Evolutionary conservation across 1,140 invertebrate species (phyloP).

Genomic region (Lordiphosa clarofinis): DNA sequence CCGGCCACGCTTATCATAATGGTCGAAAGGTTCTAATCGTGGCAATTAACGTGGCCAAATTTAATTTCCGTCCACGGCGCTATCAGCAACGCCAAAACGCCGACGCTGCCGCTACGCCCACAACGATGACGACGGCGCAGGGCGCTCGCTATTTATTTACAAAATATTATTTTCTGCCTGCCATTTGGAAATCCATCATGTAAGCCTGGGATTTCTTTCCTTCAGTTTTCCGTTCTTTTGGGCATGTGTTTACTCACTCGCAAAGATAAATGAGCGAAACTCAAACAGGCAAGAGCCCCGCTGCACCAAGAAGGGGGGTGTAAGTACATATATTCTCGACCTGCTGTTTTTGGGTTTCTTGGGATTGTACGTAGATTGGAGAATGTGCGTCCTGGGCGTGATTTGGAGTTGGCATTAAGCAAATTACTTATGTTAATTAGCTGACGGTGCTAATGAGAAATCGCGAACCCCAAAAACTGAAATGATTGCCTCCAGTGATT

Average conservation of each 20-base stretch:
- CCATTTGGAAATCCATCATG: constrained; percentile 69
- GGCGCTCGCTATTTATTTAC: constrained; percentile 57
- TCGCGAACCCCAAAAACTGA: constrained; percentile 40
- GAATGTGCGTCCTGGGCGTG: constrained; percentile 43
- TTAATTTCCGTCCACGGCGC: constrained; percentile 70
- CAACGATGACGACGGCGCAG: not conserved
- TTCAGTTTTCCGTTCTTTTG: constrained; percentile 25
- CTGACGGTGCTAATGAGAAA: constrained; percentile 62
- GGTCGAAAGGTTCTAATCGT: constrained; percentile 73
- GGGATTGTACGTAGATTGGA: constrained; percentile 14
- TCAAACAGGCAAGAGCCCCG: not conserved
- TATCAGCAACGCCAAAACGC: constrained; percentile 35
- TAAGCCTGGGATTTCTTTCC: constrained; percentile 55
- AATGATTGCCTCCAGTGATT: constrained; percentile 26
- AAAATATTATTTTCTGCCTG: constrained; percentile 63
- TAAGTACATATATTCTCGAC: constrained; percentile 1
- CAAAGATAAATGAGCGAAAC: constrained; percentile 49
- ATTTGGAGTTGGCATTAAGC: constrained; percentile 45
- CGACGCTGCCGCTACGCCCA: constrained; percentile 15
- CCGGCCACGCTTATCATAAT: constrained; percentile 66
- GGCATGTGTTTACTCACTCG: constrained; percentile 41
- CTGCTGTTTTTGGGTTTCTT: constrained; percentile 6
- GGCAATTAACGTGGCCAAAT: constrained; percentile 75
- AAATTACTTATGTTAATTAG: constrained; percentile 78
- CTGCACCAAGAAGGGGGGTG: not conserved